A percentile compares a stretch with the other conserved stretches of the same genome.
Evolutionary conservation across 2,888 invertebrate genomes (phyloP).

Genomic region (Tetanocera ferruginea): DNA sequence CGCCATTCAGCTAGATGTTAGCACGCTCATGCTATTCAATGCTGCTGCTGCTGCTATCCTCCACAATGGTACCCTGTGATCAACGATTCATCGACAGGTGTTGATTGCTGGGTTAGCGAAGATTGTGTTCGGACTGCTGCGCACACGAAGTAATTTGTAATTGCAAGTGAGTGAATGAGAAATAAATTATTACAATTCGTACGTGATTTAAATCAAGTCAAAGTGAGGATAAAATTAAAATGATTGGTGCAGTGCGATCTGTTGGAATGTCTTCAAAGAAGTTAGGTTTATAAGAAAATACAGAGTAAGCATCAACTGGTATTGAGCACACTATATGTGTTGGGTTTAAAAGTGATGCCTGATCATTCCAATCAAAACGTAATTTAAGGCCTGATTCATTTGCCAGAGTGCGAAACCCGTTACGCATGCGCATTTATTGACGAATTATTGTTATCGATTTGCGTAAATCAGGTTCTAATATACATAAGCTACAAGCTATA

Average conservation of each 20-base stretch:
- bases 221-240: constrained; percentile 33
- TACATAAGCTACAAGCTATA: not conserved
- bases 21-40: no score
- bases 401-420: constrained; percentile 23
- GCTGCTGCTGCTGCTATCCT: not conserved
- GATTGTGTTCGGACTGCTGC: not conserved
- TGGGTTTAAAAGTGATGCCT: not conserved
- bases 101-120: constrained; percentile 58
- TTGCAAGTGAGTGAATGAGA: constrained; percentile 60
- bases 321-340: not conserved
- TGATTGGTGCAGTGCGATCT: constrained; percentile 3
- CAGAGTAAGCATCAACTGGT: not conserved
- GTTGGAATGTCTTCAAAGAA: not conserved
- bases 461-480: constrained; percentile 39
- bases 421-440: constrained; percentile 34
- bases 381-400: not conserved
- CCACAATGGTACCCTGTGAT: constrained; percentile 17
- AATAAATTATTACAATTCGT: constrained; percentile 66
- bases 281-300: not conserved
- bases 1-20: no score
- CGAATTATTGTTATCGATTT: constrained; percentile 33
- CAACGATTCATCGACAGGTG: constrained; percentile 59
- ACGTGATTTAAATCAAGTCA: constrained; percentile 65
- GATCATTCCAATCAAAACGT: not conserved
- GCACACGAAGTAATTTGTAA: constrained; percentile 36